Evolutionary conservation across 37 sponge, comb jelly and placozoan genomes (phyloP), one percentile per base, ranked within the genome.

Genomic region (Lycopodina hypogea): DNA sequence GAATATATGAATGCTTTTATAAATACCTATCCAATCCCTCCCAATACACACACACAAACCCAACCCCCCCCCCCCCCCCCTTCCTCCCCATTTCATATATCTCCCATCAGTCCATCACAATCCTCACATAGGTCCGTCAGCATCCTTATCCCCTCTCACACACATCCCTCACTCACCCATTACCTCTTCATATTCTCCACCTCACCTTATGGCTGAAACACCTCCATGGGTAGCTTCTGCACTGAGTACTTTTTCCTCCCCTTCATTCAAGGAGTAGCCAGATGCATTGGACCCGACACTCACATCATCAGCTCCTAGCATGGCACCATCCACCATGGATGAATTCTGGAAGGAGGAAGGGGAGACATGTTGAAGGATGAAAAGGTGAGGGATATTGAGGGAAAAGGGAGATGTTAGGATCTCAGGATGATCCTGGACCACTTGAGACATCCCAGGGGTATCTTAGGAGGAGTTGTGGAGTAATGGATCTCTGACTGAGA

Each of bases 261-360:
- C 40, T 30, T 12, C 35, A 12, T 34, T 34, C 66, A 65, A 4
- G 35, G 41, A 30, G 24, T 41, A 72, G 28, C 28, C 32, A 50
- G 72, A 72, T 24, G 50, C 21, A 30, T 72, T 32, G 23, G 72
- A 72, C 12, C 17, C 53, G 0, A n/a, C 50, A 51, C 72, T 72
- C 3, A 22, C 53, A 2, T 53, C 53, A 29, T 24, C 24, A 1
- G 7, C n/a, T 26, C 4, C 34, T 30, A 14, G 30, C 9, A 21
- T 30, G 29, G 53, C 72, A n/a, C 72, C 72, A 2, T 30, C 66
- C 12, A 4, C 66, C 11, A 4, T 28, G 11, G 66, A 65, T 65
- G 66, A 32, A 29, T 7, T 34, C 66, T 65, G 66, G 66, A 32
- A 32, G 7, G 8, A 59, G 15, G 60, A 15, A 29, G 26, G 34